Conservation (phyloP, 2,888 invertebrate genomes). For the Lomographa bimaculata region DNA sequence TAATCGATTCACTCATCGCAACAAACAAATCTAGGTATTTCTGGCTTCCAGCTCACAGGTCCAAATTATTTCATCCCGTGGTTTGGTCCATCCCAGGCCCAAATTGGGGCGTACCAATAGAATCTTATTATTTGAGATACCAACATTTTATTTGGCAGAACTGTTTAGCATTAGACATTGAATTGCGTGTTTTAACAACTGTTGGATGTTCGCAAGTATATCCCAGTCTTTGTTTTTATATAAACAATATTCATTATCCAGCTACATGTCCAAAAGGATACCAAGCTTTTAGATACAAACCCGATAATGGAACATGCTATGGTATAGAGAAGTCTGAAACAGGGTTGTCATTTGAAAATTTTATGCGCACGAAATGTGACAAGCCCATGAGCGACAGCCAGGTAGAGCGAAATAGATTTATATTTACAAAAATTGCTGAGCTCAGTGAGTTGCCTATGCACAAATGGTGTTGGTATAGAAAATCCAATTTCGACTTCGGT, state of each 20-base stretch:
- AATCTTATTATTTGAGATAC: constrained; percentile 39
- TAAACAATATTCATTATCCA: constrained; percentile 59
- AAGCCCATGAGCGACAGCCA: constrained; percentile 52
- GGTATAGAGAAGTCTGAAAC: constrained; percentile 56
- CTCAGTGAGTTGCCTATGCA: constrained; percentile 43
- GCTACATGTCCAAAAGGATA: constrained; percentile 67
- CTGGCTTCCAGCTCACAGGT: constrained; percentile 79
- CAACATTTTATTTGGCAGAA: constrained; percentile 48
- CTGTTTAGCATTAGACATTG: constrained; percentile 61
- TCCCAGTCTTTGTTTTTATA: constrained; percentile 69
- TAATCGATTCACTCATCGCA: constrained; percentile 52
- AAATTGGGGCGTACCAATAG: constrained; percentile 57
- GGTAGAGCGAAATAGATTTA: constrained; percentile 50
- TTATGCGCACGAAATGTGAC: constrained; percentile 49
- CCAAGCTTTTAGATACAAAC: constrained; percentile 58
- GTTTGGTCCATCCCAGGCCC: constrained; percentile 77
- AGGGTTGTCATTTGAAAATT: constrained; percentile 53
- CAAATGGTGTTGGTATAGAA: constrained; percentile 65
- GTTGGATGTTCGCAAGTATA: constrained; percentile 53
- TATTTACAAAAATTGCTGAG: constrained; percentile 62
- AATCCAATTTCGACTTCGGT: constrained; percentile 14
- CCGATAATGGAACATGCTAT: constrained; percentile 60
- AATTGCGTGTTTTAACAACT: constrained; percentile 47
- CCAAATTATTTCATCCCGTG: constrained; percentile 65
- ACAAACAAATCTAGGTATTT: constrained; percentile 50